Evolutionary conservation across 2,888 invertebrate species (phyloP).

Genomic region (Cylindroiulus punctatus): DNA sequence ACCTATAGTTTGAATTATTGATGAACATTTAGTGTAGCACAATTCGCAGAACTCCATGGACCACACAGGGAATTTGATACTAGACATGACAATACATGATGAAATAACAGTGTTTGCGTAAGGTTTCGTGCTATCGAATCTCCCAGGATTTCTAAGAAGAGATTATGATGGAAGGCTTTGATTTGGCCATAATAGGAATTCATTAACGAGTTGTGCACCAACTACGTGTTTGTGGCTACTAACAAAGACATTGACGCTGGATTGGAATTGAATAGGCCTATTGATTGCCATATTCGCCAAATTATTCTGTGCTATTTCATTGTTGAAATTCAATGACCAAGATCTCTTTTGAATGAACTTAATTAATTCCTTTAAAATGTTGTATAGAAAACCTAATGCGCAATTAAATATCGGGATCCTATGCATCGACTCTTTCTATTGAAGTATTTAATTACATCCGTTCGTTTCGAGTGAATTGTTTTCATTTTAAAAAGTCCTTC

Average conservation of each 20-base stretch:
- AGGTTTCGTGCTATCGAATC: too few species aligned
- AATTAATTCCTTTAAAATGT: background rate
- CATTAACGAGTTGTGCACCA: background rate
- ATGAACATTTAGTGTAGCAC: too few species aligned
- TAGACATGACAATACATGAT: too few species aligned
- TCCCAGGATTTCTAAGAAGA: background rate
- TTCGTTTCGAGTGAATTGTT: conserved; percentile 15
- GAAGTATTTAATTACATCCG: conserved; percentile 15
- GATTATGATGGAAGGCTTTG: background rate
- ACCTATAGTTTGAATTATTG: too few species aligned
- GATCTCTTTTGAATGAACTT: background rate
- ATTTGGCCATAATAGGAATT: background rate
- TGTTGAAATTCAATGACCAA: background rate
- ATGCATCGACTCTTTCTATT: background rate
- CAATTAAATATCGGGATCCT: background rate
- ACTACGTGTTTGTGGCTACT: background rate
- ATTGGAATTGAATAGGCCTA: background rate
- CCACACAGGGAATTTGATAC: too few species aligned
- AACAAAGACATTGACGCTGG: background rate
- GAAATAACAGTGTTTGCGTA: too few species aligned
- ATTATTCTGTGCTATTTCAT: background rate
- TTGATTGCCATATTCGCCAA: background rate
- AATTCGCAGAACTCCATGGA: too few species aligned
- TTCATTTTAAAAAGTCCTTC: background rate
- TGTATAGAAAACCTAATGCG: background rate